Conservation (phyloP, 1,140 invertebrate genomes). For the Sminthurides bifidus region DNA sequence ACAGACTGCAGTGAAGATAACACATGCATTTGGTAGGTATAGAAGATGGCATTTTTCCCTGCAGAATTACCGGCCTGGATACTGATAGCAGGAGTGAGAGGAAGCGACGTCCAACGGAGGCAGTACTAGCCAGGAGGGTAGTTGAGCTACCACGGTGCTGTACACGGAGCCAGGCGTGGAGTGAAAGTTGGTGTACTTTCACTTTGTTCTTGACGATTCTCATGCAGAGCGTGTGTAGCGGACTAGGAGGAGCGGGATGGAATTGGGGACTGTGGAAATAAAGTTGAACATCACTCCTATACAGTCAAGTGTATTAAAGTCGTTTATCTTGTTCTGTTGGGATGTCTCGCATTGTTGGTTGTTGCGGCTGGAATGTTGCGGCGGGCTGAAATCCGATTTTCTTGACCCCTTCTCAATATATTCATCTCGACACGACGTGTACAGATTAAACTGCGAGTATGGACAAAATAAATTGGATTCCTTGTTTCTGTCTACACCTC, state of each 20-base stretch:
- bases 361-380: background rate
- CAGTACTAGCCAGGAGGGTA: no score
- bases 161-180: no score
- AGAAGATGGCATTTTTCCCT: no score
- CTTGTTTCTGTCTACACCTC: slow-evolving; percentile 8
- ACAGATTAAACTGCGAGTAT: slow-evolving; percentile 31
- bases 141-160: no score
- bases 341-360: background rate
- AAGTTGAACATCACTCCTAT: no score
- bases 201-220: background rate
- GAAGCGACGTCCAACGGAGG: no score
- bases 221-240: background rate
- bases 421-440: slow-evolving; percentile 31
- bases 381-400: slow-evolving; percentile 25
- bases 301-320: slow-evolving; percentile 29
- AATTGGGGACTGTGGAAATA: no score
- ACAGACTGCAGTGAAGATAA: no score
- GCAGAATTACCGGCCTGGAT: no score
- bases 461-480: slow-evolving; percentile 32
- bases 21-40: no score
- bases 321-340: slow-evolving; percentile 26
- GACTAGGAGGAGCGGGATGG: slow-evolving; percentile 15
- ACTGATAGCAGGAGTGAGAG: no score
- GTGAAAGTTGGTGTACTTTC: background rate
- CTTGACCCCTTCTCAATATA: slow-evolving; percentile 31